Evolutionary conservation across 2,888 invertebrate genomes (phyloP).

Genomic region (Sycophila texana): DNA sequence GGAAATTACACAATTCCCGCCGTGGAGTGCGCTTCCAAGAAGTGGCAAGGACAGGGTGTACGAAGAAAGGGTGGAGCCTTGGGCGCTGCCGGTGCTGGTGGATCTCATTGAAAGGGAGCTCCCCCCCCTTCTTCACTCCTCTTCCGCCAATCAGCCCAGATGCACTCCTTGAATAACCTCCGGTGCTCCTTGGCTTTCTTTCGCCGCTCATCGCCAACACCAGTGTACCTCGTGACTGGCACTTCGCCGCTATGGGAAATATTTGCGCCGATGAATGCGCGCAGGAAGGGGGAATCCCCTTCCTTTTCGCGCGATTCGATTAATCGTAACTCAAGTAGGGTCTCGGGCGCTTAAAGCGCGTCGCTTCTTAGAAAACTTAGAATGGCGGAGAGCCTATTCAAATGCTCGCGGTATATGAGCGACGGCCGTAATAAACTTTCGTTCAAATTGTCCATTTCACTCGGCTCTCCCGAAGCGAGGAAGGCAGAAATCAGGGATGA

Average conservation of each 20-base stretch:
- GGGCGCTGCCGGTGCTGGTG: background rate
- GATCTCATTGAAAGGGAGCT: slow-evolving; percentile 15
- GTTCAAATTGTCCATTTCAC: too few species aligned
- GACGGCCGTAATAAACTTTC: too few species aligned
- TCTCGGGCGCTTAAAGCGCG: too few species aligned
- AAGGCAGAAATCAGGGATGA: too few species aligned
- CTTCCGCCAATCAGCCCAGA: background rate
- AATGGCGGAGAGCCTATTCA: too few species aligned
- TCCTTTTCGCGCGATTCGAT: too few species aligned
- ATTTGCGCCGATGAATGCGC: slow-evolving; percentile 24
- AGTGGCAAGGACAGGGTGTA: background rate
- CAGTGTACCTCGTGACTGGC: slow-evolving; percentile 5
- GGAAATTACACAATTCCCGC: slow-evolving; percentile 19
- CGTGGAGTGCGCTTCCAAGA: slow-evolving; percentile 5
- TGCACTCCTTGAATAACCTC: background rate
- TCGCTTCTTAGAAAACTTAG: too few species aligned
- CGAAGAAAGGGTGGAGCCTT: background rate
- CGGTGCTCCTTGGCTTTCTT: background rate
- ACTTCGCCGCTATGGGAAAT: background rate
- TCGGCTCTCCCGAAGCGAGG: too few species aligned
- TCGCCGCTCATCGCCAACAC: background rate
- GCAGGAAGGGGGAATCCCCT: background rate
- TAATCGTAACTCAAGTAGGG: too few species aligned
- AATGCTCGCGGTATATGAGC: too few species aligned
- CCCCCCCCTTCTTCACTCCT: background rate